A percentile compares a stretch with the other conserved stretches of the same genome.
Evolutionary conservation across 2,113 vertebrate genomes (phyloP).

Genomic region (Aptenodytes patagonicus): DNA sequence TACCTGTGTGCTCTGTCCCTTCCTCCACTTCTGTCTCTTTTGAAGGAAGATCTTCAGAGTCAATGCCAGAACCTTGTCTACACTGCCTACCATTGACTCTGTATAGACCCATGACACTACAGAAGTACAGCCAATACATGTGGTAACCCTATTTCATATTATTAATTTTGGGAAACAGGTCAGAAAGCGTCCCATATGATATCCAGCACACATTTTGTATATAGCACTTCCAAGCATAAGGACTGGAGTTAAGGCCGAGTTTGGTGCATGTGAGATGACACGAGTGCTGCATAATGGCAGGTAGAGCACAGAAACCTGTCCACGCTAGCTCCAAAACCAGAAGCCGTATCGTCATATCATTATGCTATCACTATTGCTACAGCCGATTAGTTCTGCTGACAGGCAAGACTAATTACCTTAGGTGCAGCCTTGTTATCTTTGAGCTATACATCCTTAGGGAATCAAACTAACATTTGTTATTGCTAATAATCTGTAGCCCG

Average conservation of each 20-base stretch:
- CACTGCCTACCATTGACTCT: background rate
- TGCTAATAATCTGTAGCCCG: background rate
- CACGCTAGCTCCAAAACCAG: background rate
- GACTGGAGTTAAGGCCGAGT: background rate
- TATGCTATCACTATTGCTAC: background rate
- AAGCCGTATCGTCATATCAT: background rate
- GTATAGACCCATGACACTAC: no score
- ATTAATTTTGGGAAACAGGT: background rate
- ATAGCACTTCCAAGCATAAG: background rate
- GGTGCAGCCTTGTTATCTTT: background rate
- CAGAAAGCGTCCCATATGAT: background rate
- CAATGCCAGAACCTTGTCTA: background rate
- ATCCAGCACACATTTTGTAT: background rate
- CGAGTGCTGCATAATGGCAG: rapidly evolving
- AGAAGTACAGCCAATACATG: background rate
- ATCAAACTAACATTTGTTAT: background rate
- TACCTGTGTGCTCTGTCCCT: background rate
- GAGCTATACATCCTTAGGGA: background rate
- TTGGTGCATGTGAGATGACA: background rate
- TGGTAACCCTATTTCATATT: background rate
- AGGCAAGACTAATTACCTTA: constrained; percentile 2
- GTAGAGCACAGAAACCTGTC: background rate
- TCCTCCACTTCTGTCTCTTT: background rate
- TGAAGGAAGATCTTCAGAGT: background rate
- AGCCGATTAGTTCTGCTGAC: background rate